Base-by-base conservation (phyloP, 2,797 vertebrate genomes). In the Balearica regulorum region DNA sequence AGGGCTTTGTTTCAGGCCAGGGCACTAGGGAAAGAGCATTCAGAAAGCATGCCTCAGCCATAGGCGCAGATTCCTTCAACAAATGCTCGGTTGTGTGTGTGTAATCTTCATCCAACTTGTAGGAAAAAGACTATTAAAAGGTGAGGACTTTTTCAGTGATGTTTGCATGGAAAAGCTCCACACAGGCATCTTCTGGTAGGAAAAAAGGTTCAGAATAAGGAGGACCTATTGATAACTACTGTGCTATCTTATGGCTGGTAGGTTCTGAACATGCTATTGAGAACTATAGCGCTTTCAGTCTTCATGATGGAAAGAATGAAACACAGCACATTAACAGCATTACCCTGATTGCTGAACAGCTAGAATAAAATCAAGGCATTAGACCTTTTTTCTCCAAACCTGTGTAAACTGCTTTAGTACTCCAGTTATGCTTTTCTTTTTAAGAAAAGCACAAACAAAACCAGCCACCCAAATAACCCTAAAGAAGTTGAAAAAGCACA, bases 1-100 rank as follows among this genome's bases (percentile, higher is more conserved):
- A 89, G 92, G 92, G 83, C 85, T 96, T 96, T 86, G 85, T 94
- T 97, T 95, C 73, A 92, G 89, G 93, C 94, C 85, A 90, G 71
- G 81, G 84, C 89, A 94, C 80, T 61, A 85, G 89, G 82, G 84
- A 96, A 94, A 93, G 92, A 68, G 70, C 77, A 70, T 92, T 97
- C 94, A 81, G 94, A 93, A 95, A 73, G 83, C 83, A 71, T 84
- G 43, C 76, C 91, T 89, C 79, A 92, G 92, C 81, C 81, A 90
- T 14, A 77, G 57, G 69, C 87, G 95, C 51, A 80, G 78, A 90
- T 61, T 90, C 82, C 55, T 68, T 83, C 79, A 77, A 70, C 61
- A 88, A 86, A 85, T 1, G 6, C 39, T 88, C 3, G 0, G 35
- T 12, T 83, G 53, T 71, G 37, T 18, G 39, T 4, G 0, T 10